phyloP scores from a whole-genome alignment of 2,113 vertebrate genomes.

The Parotia lawesii region DNA sequence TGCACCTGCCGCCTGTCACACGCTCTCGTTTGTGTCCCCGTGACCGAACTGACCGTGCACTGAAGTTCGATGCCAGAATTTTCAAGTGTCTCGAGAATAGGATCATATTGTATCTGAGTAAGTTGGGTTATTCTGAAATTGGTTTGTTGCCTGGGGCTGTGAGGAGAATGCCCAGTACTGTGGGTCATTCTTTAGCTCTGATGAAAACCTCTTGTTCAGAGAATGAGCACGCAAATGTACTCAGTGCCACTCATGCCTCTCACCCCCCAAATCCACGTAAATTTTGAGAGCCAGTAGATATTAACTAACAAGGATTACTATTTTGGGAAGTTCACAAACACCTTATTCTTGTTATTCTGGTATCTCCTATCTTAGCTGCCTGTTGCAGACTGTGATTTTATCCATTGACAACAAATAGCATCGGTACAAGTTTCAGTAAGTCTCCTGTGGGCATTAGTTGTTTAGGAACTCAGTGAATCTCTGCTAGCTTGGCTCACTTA shows the following conservation, averaged over 20 bases:
- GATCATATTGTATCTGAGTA: neutral
- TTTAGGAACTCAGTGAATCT: neutral
- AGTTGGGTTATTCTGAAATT: neutral
- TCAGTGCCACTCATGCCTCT: neutral
- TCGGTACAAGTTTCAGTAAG: neutral
- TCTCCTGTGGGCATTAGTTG: neutral
- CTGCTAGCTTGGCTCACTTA: neutral
- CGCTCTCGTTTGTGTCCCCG: accelerated
- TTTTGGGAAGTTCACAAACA: neutral
- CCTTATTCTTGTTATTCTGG: neutral
- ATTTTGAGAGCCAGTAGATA: neutral
- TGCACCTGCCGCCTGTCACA: neutral
- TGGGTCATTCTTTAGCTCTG: neutral
- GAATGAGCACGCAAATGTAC: neutral
- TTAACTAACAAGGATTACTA: neutral
- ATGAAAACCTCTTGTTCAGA: neutral
- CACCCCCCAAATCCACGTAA: accelerated
- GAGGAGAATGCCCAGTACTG: neutral
- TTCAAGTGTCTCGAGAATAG: neutral
- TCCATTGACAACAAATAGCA: neutral
- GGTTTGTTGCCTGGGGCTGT: neutral
- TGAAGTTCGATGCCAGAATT: neutral
- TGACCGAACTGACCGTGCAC: accelerated
- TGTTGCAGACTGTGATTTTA: neutral
- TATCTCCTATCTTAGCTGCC: neutral